These are phyloP conservation scores for Xiphorhynchus elegans DNA, from an alignment of 2,113 vertebrate genomes.

Conservation along the genomic window DNA sequence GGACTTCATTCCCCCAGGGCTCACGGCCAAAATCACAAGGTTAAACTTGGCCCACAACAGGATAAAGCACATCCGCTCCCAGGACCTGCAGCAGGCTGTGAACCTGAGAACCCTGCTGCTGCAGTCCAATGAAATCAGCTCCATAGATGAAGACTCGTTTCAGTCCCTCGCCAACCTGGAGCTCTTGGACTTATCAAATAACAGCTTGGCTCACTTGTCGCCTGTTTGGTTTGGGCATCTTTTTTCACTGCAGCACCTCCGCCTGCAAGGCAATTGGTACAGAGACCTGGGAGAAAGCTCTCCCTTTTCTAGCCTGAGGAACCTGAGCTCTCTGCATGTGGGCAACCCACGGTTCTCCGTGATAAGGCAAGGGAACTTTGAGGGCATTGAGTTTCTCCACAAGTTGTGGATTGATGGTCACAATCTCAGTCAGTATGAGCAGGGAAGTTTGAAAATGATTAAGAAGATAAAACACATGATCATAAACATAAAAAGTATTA, in stretches of 20 bases:
- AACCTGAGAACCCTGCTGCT: conserved; percentile 72
- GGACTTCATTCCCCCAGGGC: conserved; percentile 52
- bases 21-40: not conserved
- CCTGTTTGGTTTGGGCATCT: conserved; percentile 79
- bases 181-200: conserved; percentile 81
- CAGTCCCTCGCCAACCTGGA: conserved; percentile 67
- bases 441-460: conserved; percentile 34
- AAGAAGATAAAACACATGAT: conserved; percentile 49
- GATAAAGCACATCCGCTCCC: conserved; percentile 61
- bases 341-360: conserved; percentile 64
- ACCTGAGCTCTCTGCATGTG: conserved; percentile 70
- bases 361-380: conserved; percentile 72
- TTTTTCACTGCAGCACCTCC: conserved; percentile 72
- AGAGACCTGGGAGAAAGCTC: conserved; percentile 65
- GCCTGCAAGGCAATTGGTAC: conserved; percentile 79
- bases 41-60: conserved; percentile 79
- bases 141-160: conserved; percentile 75
- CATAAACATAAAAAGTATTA: conserved; percentile 32
- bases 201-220: conserved; percentile 71
- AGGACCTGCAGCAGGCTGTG: conserved; percentile 69
- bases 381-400: conserved; percentile 69
- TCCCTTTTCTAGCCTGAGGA: conserved; percentile 72
- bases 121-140: conserved; percentile 66
- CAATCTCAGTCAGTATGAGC: conserved; percentile 65
- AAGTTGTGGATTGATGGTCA: conserved; percentile 71